A percentile compares a stretch with the other conserved stretches of the same genome.
phyloP scores from a whole-genome alignment of 1,140 invertebrate genomes.

The Phymastichus coffea region DNA sequence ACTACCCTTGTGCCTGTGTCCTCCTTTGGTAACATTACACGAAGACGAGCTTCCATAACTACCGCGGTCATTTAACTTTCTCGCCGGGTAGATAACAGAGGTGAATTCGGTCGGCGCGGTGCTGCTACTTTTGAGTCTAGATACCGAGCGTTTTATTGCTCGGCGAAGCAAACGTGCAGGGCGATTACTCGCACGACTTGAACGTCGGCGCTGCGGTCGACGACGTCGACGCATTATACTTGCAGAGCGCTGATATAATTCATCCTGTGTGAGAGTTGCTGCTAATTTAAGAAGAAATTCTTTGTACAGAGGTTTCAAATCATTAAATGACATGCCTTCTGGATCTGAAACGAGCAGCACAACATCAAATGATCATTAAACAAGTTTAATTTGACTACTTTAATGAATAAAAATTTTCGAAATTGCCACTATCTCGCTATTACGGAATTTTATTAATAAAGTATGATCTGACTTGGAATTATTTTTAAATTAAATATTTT shows the following conservation, averaged over 20 bases:
- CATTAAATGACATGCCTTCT: constrained; percentile 90
- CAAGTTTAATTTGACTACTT: too few species aligned
- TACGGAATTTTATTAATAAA: too few species aligned
- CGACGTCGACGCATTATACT: constrained; percentile 78
- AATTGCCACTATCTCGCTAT: too few species aligned
- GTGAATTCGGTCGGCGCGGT: constrained; percentile 56
- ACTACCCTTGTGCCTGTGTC: constrained; percentile 37
- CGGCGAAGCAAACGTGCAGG: constrained; percentile 45
- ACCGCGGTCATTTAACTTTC: constrained; percentile 43
- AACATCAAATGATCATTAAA: too few species aligned
- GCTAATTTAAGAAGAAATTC: constrained; percentile 85
- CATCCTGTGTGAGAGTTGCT: constrained; percentile 84
- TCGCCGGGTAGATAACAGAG: constrained; percentile 56
- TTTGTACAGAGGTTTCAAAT: constrained; percentile 86
- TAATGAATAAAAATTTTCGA: too few species aligned
- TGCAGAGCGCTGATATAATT: constrained; percentile 84
- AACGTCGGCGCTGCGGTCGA: constrained; percentile 49
- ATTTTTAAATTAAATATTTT: too few species aligned
- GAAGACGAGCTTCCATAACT: constrained; percentile 53
- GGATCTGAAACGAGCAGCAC: constrained; percentile 70
- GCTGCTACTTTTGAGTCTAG: constrained; percentile 51
- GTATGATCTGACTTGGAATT: too few species aligned
- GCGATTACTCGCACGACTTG: constrained; percentile 35
- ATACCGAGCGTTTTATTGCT: constrained; percentile 54
- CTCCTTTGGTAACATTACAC: constrained; percentile 43